These are phyloP conservation scores for Autographa pulchrina DNA, from an alignment of 2,888 invertebrate genomes.

Conservation along the genomic window DNA sequence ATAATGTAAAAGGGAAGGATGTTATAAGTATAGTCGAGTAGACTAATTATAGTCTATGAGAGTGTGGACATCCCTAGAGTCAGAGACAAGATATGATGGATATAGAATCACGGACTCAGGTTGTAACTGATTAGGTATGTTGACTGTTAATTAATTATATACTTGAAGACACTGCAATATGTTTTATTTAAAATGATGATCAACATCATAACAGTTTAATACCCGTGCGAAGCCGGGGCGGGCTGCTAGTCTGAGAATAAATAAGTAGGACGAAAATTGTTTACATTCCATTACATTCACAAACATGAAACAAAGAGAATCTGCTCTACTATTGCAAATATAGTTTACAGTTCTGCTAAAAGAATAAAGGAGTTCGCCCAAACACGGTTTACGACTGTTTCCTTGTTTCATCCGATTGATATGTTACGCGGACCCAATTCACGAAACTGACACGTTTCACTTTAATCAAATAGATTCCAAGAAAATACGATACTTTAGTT, in stretches of 20 bases:
- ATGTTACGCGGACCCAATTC: slow-evolving; percentile 41
- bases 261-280: background rate
- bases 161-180: too few relatives aligned
- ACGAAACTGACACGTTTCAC: slow-evolving; percentile 30
- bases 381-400: slow-evolving; percentile 40
- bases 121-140: too few relatives aligned
- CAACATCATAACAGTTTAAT: too few relatives aligned
- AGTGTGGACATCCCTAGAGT: too few relatives aligned
- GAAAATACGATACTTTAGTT: background rate
- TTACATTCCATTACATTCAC: background rate
- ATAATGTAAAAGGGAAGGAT: too few relatives aligned
- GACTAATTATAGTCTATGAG: too few relatives aligned
- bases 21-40: too few relatives aligned
- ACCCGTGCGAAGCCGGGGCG: too few relatives aligned
- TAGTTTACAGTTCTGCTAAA: background rate
- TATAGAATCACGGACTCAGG: too few relatives aligned
- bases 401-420: slow-evolving; percentile 32
- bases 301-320: background rate
- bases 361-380: slow-evolving; percentile 21
- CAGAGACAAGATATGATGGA: too few relatives aligned
- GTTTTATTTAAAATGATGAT: too few relatives aligned
- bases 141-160: too few relatives aligned
- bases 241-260: background rate
- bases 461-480: slow-evolving; percentile 1
- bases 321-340: background rate